Conservation (phyloP, 1,140 invertebrate genomes). For the fruit fly (Drosophila melanogaster) region DNA sequence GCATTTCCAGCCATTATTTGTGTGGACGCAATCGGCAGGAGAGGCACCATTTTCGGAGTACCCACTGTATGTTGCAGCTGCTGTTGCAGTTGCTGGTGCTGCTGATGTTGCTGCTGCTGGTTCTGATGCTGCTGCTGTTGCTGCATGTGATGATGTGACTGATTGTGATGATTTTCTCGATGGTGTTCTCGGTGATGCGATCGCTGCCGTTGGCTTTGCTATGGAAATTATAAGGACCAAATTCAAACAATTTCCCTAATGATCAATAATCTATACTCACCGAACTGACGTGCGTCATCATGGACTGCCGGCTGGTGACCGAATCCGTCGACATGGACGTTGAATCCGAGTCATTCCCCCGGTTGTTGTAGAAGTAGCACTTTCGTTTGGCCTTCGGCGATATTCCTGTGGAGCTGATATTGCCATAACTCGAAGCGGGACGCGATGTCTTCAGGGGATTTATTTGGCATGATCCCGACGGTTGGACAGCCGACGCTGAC, state of each 20-base stretch:
- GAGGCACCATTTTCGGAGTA: slow-evolving; percentile 60
- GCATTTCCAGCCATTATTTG: slow-evolving; percentile 58
- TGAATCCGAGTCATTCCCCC: slow-evolving; percentile 86
- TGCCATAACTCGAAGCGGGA: slow-evolving; percentile 85
- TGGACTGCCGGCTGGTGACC: slow-evolving; percentile 87
- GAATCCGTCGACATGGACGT: slow-evolving; percentile 90
- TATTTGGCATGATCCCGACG: slow-evolving; percentile 44
- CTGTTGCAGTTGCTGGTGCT: slow-evolving; percentile 23
- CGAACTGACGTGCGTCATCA: slow-evolving; percentile 85
- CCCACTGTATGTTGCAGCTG: slow-evolving; percentile 45
- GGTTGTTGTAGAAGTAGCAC: slow-evolving; percentile 64
- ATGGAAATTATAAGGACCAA: neutral
- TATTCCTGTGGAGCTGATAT: slow-evolving; percentile 77
- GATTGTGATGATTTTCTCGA: slow-evolving; percentile 41
- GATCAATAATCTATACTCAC: slow-evolving; percentile 60
- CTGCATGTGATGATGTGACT: slow-evolving; percentile 48
- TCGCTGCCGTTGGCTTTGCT: slow-evolving; percentile 71
- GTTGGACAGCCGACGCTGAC: slow-evolving; percentile 52
- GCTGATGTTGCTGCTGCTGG: slow-evolving; percentile 40
- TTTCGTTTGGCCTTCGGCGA: slow-evolving; percentile 78
- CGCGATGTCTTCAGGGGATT: slow-evolving; percentile 73
- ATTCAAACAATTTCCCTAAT: too few relatives aligned
- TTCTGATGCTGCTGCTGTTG: slow-evolving; percentile 36
- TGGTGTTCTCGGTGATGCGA: slow-evolving; percentile 45
- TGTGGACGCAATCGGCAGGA: slow-evolving; percentile 59